These are phyloP conservation scores for Ciona savignyi DNA, from an alignment of 23 tunicate genomes.

Conservation along the genomic window DNA sequence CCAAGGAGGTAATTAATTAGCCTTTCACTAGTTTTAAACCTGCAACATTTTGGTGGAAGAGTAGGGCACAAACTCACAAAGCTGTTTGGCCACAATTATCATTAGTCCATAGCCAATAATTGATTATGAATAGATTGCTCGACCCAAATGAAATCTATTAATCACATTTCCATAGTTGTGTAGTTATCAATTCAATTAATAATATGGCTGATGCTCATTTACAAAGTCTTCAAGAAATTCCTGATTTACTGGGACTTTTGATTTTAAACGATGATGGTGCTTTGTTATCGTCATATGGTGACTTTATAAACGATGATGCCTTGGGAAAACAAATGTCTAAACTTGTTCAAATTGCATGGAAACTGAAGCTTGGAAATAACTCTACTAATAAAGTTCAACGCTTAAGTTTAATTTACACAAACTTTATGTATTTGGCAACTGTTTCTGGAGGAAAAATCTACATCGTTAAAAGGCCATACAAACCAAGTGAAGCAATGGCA, in stretches of 20 bases:
- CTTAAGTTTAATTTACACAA: slow-evolving; percentile 50
- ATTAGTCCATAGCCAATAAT: no score
- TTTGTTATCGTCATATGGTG: slow-evolving; percentile 64
- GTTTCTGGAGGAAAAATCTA: slow-evolving; percentile 66
- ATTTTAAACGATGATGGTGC: slow-evolving; percentile 70
- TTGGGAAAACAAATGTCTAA: slow-evolving; percentile 59
- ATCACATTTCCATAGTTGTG: no score
- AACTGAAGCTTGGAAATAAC: slow-evolving; percentile 37
- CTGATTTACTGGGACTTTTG: slow-evolving; percentile 61
- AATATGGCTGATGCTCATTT: slow-evolving; percentile 13
- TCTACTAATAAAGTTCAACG: slow-evolving; percentile 26
- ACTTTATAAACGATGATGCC: slow-evolving; percentile 72
- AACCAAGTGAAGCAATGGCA: slow-evolving; percentile 6
- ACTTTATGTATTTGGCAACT: slow-evolving; percentile 60
- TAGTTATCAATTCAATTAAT: no score
- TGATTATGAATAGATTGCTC: no score
- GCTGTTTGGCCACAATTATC: no score
- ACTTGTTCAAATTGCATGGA: slow-evolving; percentile 83
- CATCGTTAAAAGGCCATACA: slow-evolving; percentile 46
- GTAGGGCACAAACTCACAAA: no score
- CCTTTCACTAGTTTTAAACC: no score
- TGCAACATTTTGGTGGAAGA: no score
- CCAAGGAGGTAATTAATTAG: no score
- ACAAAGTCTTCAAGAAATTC: slow-evolving; percentile 27
- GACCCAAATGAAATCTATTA: no score